Evolutionary conservation across 1,140 invertebrate species (phyloP).

Genomic region (Lamellibrachia luymesi): DNA sequence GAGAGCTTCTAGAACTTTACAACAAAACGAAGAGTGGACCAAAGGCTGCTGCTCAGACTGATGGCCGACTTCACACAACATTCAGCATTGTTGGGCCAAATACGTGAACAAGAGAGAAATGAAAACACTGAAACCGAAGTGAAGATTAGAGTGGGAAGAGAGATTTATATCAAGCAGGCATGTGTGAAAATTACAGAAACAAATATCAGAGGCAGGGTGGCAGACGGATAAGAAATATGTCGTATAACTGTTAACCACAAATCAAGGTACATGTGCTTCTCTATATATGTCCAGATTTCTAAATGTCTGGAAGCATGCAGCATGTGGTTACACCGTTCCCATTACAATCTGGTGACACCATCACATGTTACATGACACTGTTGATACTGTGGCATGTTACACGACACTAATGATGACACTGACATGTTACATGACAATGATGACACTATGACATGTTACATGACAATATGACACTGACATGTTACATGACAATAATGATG

Average conservation of each 20-base stretch:
- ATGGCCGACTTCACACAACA: not conserved
- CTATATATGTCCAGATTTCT: not conserved
- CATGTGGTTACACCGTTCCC: not conserved
- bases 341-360: not conserved
- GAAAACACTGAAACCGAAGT: not conserved
- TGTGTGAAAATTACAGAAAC: not conserved
- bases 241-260: no score
- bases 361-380: not conserved
- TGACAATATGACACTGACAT: not conserved
- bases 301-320: not conserved
- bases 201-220: not conserved
- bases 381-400: not conserved
- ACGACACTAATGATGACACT: not conserved
- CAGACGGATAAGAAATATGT: not conserved
- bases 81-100: not conserved
- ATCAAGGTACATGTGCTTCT: no score
- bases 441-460: not conserved
- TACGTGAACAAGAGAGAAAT: not conserved
- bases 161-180: not conserved
- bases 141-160: not conserved
- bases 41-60: not conserved
- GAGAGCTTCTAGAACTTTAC: not conserved
- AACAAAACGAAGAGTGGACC: not conserved
- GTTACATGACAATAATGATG: no score
- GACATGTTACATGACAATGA: not conserved